Base-by-base conservation (phyloP, 1,140 invertebrate genomes). In the Hyposmocoma kahamanoa region DNA sequence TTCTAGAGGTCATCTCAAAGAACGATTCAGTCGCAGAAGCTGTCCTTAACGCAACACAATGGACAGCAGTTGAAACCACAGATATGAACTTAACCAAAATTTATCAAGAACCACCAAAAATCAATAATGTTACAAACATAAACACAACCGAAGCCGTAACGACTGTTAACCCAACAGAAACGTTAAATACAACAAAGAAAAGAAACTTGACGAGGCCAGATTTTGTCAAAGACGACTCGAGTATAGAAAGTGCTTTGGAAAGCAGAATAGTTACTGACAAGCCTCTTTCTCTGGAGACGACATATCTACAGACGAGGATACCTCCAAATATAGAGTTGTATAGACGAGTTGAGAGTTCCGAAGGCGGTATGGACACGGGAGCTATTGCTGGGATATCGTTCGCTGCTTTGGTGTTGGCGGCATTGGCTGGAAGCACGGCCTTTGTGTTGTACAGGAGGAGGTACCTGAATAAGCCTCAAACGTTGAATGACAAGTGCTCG, bases 391-490 rank as follows among this genome's bases (percentile, higher is more conserved):
- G 91, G 30, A 93, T 92, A 54, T 92, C 91, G 36, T 89, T 93
- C 46, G 91, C 90, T 17, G 90, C 90, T 46, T 77, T 93, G 42
- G 88, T 90, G 39, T 64, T 93, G 47, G 87, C 91, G 20, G 92
- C 90, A 11, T 85, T 91, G 11, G 88, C 91, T 58, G 92, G 90
- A 44, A 91, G 91, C 61, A 88, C 92, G 22, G 90, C 90, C 22
- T 94, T 94, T 62, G 88, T 95, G 48, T 86, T 94, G 52, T 95
- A 94, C 76, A 89, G 92, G 21, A 88, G 92, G 44, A 88, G 91
- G 61, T 93, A 91, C 67, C 88, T 93, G 52, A 95, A 95, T 73
- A 93, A 93, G 64, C 94, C 92, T 17, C 94, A 94, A 85, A 93
- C 92, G 34, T 87, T 94, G 26, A 92, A 91, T 65, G 92, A 93